Percentiles rank a stretch among this genome's conserved stretches.
Evolutionary conservation across 2,797 vertebrate species (phyloP).

Genomic region (Hippoglossus hippoglossus): DNA sequence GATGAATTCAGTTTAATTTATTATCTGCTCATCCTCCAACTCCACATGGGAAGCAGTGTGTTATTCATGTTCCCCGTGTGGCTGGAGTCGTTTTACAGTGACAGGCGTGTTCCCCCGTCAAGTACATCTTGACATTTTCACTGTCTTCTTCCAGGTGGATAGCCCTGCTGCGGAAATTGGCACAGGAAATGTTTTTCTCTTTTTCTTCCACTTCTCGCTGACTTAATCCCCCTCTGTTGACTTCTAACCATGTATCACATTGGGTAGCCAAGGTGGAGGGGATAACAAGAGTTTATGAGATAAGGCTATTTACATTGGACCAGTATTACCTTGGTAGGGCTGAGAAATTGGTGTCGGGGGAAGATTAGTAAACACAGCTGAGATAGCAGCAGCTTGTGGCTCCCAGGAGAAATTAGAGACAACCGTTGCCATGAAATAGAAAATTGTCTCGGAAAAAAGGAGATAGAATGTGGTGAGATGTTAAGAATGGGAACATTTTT

Average conservation of each 20-base stretch:
- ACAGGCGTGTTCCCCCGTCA: constrained; percentile 11
- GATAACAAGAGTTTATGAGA: constrained; percentile 81
- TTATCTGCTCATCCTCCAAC: constrained; percentile 36
- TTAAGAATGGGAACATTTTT: constrained; percentile 60
- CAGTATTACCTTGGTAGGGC: constrained; percentile 78
- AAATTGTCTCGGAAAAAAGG: constrained; percentile 43
- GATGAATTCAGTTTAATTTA: constrained; percentile 48
- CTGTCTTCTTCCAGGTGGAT: constrained; percentile 38
- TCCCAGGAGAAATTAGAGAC: constrained; percentile 82
- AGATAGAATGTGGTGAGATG: constrained; percentile 62
- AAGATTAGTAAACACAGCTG: constrained; percentile 83
- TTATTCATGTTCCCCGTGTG: constrained; percentile 34
- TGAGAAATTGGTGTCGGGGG: constrained; percentile 78
- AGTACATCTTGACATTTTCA: constrained; percentile 52
- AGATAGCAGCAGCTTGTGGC: constrained; percentile 75
- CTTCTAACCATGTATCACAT: constrained; percentile 64
- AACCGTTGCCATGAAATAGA: constrained; percentile 70
- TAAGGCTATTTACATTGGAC: constrained; percentile 83
- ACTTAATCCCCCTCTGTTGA: constrained; percentile 62
- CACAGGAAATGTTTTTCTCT: constrained; percentile 33
- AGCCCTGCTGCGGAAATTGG: constrained; percentile 29
- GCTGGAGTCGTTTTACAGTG: constrained; percentile 25
- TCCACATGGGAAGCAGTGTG: neutral
- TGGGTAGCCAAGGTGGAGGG: constrained; percentile 63
- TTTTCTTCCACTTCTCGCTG: constrained; percentile 24